phyloP scores from a whole-genome alignment of 2,797 vertebrate genomes.

The Moxostoma hubbsi region DNA sequence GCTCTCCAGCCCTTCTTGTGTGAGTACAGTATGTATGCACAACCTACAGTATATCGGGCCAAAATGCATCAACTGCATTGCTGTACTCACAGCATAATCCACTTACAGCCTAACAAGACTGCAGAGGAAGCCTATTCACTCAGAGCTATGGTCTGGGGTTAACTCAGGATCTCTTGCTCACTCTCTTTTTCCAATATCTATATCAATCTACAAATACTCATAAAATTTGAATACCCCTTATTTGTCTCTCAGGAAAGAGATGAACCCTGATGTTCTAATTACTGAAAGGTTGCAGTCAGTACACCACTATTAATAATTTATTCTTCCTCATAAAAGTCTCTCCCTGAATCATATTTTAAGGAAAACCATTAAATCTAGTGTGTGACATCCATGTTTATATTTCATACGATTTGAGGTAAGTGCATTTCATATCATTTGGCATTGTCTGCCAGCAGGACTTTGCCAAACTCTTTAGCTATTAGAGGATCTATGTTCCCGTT shows the following conservation, averaged over 20 bases:
- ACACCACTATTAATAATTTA: background rate
- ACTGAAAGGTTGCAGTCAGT: constrained; percentile 3
- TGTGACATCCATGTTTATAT: background rate
- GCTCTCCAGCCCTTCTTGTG: constrained; percentile 9
- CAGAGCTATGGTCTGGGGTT: background rate
- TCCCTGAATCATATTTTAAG: background rate
- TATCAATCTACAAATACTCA: background rate
- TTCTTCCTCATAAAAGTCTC: background rate
- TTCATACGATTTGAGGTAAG: background rate
- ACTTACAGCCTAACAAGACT: constrained; percentile 15
- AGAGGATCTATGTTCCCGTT: constrained; percentile 9
- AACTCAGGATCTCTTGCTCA: background rate
- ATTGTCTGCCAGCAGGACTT: constrained; percentile 9
- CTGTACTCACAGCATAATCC: constrained; percentile 15
- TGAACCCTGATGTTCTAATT: constrained; percentile 17
- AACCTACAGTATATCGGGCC: constrained; percentile 9
- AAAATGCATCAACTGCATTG: constrained; percentile 23
- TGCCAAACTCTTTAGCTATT: constrained; percentile 9
- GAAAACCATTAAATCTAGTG: background rate
- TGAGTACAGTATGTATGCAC: background rate
- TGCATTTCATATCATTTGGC: constrained; percentile 1
- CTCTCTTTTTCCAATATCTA: background rate
- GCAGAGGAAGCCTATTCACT: background rate
- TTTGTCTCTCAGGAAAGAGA: constrained; percentile 13
- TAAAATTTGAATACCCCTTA: constrained; percentile 20